Base-by-base conservation (phyloP, 2,888 invertebrate genomes). In the Caenorhabditis sulstoni region DNA sequence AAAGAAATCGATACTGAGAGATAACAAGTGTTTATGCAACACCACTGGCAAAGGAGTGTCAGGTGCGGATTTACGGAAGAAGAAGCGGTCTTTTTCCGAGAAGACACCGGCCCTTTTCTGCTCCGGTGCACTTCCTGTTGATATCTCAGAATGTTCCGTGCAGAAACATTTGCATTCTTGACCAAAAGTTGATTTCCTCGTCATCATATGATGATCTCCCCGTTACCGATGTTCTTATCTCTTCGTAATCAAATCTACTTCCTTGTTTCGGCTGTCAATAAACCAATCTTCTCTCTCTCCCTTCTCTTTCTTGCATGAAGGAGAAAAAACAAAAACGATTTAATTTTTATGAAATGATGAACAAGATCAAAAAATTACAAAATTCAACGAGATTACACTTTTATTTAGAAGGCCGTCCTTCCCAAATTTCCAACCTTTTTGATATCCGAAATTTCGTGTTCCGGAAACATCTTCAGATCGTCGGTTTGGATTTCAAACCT, bases 231-330 rank as follows among this genome's bases (percentile, higher is more conserved):
- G 12, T 45, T 45, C 71, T 62, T 71, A 71, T 71, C 39, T 71
- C 71, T 71, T 71, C 71, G 37, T 71, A 62, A 71, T 71, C 71
- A 57, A 61, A 45, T 71, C 45, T 62, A 62, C 61, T 70, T 70
- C 70, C 70, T 55, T 35, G 62, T 70, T 62, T 20, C 35, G 29
- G 29, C 61, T 62, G 71, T 49, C 71, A 62, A 71, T 71, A 41
- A 58, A 16, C 11, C 11, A 11, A 14, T 8, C 14, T n/a, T n/a
- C n/a, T n/a, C n/a, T n/a, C n/a, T n/a, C n/a, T n/a, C 41, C 41
- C 2, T 41, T 11, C 41, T 3, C 41, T 11, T 41, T 41, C 12
- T 11, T 14, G 14, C 11, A 14, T 41, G 14, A 22, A 22, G 22
- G 9, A 52, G 14, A 52, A 52, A 52, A 11, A 53, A 8, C 11